Evolutionary conservation across 2,888 invertebrate genomes (phyloP), one percentile per base, ranked within the genome.

Genomic region (Itoplectis maculator): DNA sequence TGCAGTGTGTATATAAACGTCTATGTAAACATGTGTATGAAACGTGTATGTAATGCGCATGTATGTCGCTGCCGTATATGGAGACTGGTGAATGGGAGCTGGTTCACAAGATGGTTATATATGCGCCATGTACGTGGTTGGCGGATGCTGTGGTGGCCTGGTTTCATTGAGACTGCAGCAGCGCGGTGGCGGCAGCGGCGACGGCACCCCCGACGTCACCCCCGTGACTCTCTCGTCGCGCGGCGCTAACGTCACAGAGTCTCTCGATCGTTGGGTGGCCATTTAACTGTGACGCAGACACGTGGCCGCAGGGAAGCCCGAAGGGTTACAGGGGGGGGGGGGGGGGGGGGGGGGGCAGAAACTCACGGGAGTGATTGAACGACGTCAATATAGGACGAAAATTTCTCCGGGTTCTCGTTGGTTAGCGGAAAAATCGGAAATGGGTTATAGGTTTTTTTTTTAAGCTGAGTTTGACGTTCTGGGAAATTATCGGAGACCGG

Each of bases 101-200:
- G 42, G 59, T 68, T 79, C 61, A 68, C 73, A 59, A 61, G 73
- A 68, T 29, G 37, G 61, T 18, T 74, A 20, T 37, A 6, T 40
- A 66, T 68, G 59, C 59, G 56, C n/a, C 4, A 47, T 66, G 8
- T 47, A 49, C 29, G 15, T 66, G 29, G 13, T 47, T 47, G 15
- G 65, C 29, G 65, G 42, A 54, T 65, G 35, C 56, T 73, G 66
- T 47, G 73, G 37, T 79, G 79, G 66, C 79, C 79, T 68, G 73
- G 79, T 79, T 79, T 79, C 79, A 79, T 79, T 79, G 79, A 79
- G 54, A 79, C 49, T 74, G 37, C n/a, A 40, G 61, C 72, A 29
- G 56, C 66, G 35, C 15, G 42, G 18, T n/a, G n/a, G n/a, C 29
- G 29, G 29, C 29, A n/a, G n/a, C n/a, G n/a, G n/a, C n/a, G n/a